Conservation (phyloP, 2,888 invertebrate species). For the Arrhopalites spinosus region DNA sequence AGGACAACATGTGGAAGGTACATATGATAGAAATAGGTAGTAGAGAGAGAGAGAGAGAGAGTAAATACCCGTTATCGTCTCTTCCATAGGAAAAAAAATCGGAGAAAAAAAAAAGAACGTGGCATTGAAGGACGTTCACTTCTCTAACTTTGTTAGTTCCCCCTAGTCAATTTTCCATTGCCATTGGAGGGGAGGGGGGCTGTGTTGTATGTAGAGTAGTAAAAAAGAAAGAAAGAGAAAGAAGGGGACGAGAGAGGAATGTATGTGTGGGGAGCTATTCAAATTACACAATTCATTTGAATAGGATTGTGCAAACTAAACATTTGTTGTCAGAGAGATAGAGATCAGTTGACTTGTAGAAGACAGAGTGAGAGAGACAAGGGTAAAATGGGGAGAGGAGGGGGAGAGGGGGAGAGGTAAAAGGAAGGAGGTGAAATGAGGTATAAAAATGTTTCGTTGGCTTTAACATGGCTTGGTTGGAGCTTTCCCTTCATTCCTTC, state of each 20-base stretch:
- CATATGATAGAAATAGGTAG: no score
- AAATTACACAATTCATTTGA: conserved; percentile 35
- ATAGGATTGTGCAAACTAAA: conserved; percentile 31
- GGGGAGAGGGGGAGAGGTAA: background rate
- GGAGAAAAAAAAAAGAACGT: no score
- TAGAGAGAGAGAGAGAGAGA: no score
- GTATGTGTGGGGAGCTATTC: background rate
- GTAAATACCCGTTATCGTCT: no score
- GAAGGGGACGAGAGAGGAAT: no score
- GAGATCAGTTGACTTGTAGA: background rate
- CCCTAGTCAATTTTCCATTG: background rate
- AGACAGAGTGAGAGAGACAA: conserved; percentile 3
- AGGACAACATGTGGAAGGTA: no score
- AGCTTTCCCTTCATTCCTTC: background rate
- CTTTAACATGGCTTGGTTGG: no score
- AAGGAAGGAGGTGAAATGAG: conserved; percentile 12
- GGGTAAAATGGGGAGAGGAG: conserved; percentile 1
- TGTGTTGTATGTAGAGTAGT: background rate
- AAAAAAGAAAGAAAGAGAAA: background rate
- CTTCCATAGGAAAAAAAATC: no score
- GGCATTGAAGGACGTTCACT: no score
- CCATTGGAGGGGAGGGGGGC: background rate
- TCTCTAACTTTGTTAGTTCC: background rate
- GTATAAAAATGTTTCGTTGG: conserved; percentile 31
- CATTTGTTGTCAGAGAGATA: conserved; percentile 20